A percentile compares a stretch with the other conserved stretches of the same genome.
Evolutionary conservation across 1,140 invertebrate species (phyloP).

Genomic region (Drosophila serrata): DNA sequence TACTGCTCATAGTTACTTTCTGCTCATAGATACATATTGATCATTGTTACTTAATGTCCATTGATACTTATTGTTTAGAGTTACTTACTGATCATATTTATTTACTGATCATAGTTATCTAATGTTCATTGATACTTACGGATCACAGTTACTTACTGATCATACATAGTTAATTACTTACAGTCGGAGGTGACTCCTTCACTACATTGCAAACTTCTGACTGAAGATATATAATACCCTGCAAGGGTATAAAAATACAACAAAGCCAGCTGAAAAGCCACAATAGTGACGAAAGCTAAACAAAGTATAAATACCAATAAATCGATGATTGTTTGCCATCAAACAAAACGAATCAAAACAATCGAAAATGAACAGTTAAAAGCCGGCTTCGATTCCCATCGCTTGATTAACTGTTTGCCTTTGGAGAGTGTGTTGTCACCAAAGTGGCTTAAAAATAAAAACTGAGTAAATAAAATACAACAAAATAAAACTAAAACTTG

Average conservation of each 20-base stretch:
- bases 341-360: slow-evolving; percentile 53
- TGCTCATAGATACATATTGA: too few relatives aligned
- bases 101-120: too few relatives aligned
- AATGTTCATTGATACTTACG: too few relatives aligned
- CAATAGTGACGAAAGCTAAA: slow-evolving; percentile 21
- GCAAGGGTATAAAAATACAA: slow-evolving; percentile 25
- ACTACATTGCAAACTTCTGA: too few relatives aligned
- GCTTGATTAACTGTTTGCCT: slow-evolving; percentile 35
- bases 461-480: slow-evolving; percentile 1
- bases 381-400: slow-evolving; percentile 23
- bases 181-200: too few relatives aligned
- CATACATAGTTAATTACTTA: too few relatives aligned
- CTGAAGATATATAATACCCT: too few relatives aligned
- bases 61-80: too few relatives aligned
- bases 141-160: too few relatives aligned
- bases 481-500: slow-evolving; percentile 31
- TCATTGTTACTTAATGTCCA: too few relatives aligned
- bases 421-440: slow-evolving; percentile 32
- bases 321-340: slow-evolving; percentile 36
- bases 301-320: slow-evolving; percentile 47
- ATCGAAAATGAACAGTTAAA: slow-evolving; percentile 68
- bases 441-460: slow-evolving; percentile 42
- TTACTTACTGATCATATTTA: too few relatives aligned
- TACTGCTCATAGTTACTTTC: too few relatives aligned
- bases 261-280: slow-evolving; percentile 35